phyloP scores from a whole-genome alignment of 2,888 invertebrate genomes.

The Heliconius cydno region DNA sequence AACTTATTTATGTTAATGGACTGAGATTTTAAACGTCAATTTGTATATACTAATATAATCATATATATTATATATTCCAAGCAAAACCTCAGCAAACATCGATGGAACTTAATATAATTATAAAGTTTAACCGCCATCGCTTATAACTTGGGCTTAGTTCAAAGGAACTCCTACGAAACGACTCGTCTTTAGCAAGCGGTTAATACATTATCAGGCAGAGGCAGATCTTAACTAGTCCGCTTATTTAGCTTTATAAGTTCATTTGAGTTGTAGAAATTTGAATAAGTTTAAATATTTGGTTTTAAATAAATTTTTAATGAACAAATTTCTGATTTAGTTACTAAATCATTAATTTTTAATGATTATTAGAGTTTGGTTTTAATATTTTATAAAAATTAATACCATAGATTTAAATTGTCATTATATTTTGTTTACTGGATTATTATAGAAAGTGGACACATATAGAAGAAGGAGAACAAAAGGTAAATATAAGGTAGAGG shows the following conservation, averaged over 20 bases:
- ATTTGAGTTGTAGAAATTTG: slow-evolving; percentile 16
- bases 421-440: too few species aligned
- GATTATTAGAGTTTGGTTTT: neutral
- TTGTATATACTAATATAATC: neutral
- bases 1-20: neutral
- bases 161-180: slow-evolving; percentile 27
- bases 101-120: neutral
- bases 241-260: slow-evolving; percentile 22
- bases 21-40: neutral
- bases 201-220: slow-evolving; percentile 35
- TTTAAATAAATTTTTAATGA: neutral
- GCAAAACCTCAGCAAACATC: neutral
- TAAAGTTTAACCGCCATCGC: slow-evolving; percentile 9
- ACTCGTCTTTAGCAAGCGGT: slow-evolving; percentile 38
- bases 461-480: too few species aligned
- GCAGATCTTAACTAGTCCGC: slow-evolving; percentile 23
- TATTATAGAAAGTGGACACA: too few species aligned
- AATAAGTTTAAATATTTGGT: slow-evolving; percentile 1
- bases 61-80: neutral
- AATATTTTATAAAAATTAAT: too few species aligned
- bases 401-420: too few species aligned
- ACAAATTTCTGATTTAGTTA: neutral
- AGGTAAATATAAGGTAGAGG: too few species aligned
- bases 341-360: neutral
- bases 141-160: slow-evolving; percentile 1